Evolutionary conservation across 2,888 invertebrate genomes (phyloP).

Genomic region (Orthonevra nobilis): DNA sequence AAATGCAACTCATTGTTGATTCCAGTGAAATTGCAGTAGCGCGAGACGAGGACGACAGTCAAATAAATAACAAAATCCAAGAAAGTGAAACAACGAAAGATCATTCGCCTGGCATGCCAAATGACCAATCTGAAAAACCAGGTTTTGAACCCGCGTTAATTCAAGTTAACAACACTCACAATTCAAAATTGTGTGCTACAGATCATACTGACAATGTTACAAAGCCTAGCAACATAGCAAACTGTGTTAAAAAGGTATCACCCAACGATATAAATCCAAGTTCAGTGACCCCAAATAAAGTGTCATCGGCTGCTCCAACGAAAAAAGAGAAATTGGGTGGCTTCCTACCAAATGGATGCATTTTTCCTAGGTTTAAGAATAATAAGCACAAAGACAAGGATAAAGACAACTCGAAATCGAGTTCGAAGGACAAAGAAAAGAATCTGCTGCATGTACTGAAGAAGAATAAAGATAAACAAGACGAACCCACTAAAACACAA

Average conservation of each 20-base stretch:
- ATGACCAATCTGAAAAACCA: slow-evolving; percentile 14
- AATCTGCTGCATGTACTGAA: slow-evolving; percentile 78
- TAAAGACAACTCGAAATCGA: slow-evolving; percentile 75
- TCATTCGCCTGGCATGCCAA: not conserved
- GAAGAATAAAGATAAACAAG: slow-evolving; percentile 78
- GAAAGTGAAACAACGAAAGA: slow-evolving; percentile 25
- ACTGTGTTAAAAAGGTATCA: slow-evolving; percentile 39
- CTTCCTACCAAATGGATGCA: slow-evolving; percentile 79
- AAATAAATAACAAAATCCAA: slow-evolving; percentile 9
- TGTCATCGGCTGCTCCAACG: slow-evolving; percentile 72
- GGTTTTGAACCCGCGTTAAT: slow-evolving; percentile 33
- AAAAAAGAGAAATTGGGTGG: slow-evolving; percentile 80
- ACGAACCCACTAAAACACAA: slow-evolving; percentile 74
- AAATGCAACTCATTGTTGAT: slow-evolving; percentile 25
- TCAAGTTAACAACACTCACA: slow-evolving; percentile 57
- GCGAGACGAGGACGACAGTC: slow-evolving; percentile 14
- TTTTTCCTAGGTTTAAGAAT: slow-evolving; percentile 80
- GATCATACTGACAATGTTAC: slow-evolving; percentile 45
- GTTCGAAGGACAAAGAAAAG: slow-evolving; percentile 77
- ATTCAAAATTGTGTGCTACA: slow-evolving; percentile 48
- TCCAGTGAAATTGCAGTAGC: slow-evolving; percentile 64
- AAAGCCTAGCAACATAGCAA: slow-evolving; percentile 57
- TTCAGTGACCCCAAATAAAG: slow-evolving; percentile 43
- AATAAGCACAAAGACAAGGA: slow-evolving; percentile 78
- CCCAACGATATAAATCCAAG: slow-evolving; percentile 33